Percentiles rank a stretch among this genome's conserved stretches.
These are phyloP conservation scores for Unio pictorum DNA, from an alignment of 2,888 invertebrate species.

Conservation along the genomic window DNA sequence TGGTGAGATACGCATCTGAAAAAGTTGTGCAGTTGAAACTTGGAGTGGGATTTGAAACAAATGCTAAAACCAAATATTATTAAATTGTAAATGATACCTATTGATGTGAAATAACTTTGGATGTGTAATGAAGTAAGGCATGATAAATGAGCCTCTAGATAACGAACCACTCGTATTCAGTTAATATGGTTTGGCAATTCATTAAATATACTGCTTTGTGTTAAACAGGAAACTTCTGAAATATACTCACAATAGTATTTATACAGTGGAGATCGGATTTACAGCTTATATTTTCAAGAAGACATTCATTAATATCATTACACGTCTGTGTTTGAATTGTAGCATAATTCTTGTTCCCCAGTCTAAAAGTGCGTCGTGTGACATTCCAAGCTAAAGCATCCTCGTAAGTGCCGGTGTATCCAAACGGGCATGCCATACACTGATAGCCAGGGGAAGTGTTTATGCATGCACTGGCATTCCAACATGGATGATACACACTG, in stretches of 20 bases:
- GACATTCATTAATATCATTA: slow-evolving; percentile 54
- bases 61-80: no score
- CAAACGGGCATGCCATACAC: slow-evolving; percentile 51
- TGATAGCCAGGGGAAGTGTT: slow-evolving; percentile 57
- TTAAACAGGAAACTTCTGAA: background rate
- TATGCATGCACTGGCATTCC: slow-evolving; percentile 39
- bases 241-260: slow-evolving; percentile 54
- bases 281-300: slow-evolving; percentile 55
- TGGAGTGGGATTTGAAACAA: no score
- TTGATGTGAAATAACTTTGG: no score
- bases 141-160: no score
- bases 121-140: no score
- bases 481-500: slow-evolving; percentile 29
- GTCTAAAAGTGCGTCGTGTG: slow-evolving; percentile 41
- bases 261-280: slow-evolving; percentile 51
- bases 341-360: slow-evolving; percentile 30
- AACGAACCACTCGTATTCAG: no score
- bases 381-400: slow-evolving; percentile 46
- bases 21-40: no score
- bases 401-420: slow-evolving; percentile 50
- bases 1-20: no score
- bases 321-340: slow-evolving; percentile 41
- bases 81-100: no score
- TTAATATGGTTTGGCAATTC: no score
- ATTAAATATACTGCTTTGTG: no score